Conservation (phyloP, 2,113 vertebrate genomes). For the Catharus bicknelli region DNA sequence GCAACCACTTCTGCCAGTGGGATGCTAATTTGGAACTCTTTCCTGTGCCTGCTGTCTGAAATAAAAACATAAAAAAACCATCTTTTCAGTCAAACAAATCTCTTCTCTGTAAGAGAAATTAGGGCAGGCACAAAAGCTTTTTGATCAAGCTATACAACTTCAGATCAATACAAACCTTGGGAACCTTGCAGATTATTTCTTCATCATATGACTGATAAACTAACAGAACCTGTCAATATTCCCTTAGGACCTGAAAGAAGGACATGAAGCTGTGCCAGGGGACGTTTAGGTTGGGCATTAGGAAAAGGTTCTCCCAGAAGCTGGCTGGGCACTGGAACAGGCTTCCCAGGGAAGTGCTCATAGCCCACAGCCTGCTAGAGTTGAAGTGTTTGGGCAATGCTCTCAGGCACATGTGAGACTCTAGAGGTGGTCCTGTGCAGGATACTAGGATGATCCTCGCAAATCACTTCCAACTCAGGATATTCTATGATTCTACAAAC, state of each 20-base stretch:
- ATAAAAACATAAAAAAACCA: not conserved
- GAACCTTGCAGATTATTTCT: not conserved
- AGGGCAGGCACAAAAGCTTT: not conserved
- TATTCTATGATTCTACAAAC: not conserved
- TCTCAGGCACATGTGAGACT: not conserved
- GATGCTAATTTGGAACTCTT: not conserved
- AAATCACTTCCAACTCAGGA: not conserved
- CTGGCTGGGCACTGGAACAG: not conserved
- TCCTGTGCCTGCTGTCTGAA: not conserved
- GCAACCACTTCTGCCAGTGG: not conserved
- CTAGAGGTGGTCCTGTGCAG: not conserved
- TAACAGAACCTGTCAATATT: not conserved
- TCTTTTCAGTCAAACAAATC: not conserved
- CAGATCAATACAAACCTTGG: not conserved
- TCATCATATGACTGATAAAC: not conserved
- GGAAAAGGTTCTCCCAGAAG: not conserved
- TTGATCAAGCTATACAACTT: not conserved
- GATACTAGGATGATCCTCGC: not conserved
- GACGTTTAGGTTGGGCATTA: not conserved
- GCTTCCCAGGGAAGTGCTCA: not conserved
- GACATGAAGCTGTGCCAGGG: not conserved
- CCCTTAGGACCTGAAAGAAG: not conserved
- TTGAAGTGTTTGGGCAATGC: not conserved
- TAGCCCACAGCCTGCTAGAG: not conserved
- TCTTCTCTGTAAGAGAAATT: not conserved